Base-by-base conservation (phyloP, 1,140 invertebrate genomes). In the Drosophila tropicalis region DNA sequence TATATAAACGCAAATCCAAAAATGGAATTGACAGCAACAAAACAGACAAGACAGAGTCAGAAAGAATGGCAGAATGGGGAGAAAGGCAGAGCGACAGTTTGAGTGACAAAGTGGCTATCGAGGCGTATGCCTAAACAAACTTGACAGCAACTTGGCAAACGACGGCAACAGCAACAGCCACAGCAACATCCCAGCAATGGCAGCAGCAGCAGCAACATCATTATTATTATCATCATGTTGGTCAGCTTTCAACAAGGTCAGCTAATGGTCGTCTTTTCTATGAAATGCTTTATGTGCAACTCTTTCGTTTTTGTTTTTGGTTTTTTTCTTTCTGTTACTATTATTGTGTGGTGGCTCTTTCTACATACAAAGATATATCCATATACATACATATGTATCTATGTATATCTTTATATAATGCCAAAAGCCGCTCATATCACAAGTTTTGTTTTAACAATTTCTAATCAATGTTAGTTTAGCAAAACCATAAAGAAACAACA, bases 241-340 rank as follows among this genome's bases (percentile, higher is more conserved):
- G 40, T 32, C 68, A 41, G 72, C 47, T 72, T 64, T 65, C 81
- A 83, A 89, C 79, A 87, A 87, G 83, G 83, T 87, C 83, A 87
- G 83, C 83, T 89, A 67, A 89, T 83, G 84, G 80, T 87, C 84
- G 83, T 87, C 83, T 86, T 75, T 72, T 79, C 76, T 76, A 71
- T 76, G 75, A 72, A 76, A 63, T 77, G 51, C 44, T 72, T 67
- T 69, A 69, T 80, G 62, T 73, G 70, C 60, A 67, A 76, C 76
- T 79, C 66, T 55, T 58, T 25, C 60, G 51, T 76, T 68, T 81
- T 60, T 70, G 72, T 75, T 66, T 56, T 70, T 58, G 51, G 60
- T 74, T 70, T 87, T 75, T 72, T 47, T 77, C 62, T 79, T 81
- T 69, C 60, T 39, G 82, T 67, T 29, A 6, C 5, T 29, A 5